phyloP scores from a whole-genome alignment of 2,888 invertebrate genomes.

The Calameuta pallipes region DNA sequence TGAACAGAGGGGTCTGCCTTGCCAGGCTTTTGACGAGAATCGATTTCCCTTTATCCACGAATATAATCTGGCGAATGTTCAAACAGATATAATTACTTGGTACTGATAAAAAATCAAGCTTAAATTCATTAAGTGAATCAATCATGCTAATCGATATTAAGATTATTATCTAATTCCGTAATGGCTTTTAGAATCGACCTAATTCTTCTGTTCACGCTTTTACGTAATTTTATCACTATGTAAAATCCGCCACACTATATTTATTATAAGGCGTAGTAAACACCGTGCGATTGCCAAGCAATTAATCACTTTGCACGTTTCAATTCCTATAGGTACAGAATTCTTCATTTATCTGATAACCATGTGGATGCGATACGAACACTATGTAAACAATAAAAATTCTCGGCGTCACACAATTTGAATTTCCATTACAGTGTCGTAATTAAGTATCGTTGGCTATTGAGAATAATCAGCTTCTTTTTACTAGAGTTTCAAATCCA shows the following conservation, averaged over 20 bases:
- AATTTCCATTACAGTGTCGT: not conserved
- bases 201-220: not conserved
- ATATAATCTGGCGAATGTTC: not conserved
- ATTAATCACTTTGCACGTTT: conserved; percentile 2
- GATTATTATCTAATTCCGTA: not conserved
- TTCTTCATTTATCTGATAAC: not conserved
- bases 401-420: not conserved
- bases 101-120: not conserved
- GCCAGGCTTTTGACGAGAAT: not conserved
- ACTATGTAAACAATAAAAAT: not conserved
- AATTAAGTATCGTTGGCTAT: not conserved
- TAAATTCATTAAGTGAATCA: not conserved
- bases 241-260: not conserved
- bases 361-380: not conserved
- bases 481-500: not conserved
- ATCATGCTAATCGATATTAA: not conserved
- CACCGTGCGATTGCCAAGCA: not conserved
- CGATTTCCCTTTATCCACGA: not conserved
- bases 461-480: not conserved
- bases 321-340: not conserved
- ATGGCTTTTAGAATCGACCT: not conserved
- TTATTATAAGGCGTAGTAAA: not conserved
- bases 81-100: not conserved
- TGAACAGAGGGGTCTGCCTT: not conserved
- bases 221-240: not conserved